These are phyloP conservation scores for Steatocranus sp. DNA, from an alignment of 2,797 vertebrate genomes.

Conservation along the genomic window DNA sequence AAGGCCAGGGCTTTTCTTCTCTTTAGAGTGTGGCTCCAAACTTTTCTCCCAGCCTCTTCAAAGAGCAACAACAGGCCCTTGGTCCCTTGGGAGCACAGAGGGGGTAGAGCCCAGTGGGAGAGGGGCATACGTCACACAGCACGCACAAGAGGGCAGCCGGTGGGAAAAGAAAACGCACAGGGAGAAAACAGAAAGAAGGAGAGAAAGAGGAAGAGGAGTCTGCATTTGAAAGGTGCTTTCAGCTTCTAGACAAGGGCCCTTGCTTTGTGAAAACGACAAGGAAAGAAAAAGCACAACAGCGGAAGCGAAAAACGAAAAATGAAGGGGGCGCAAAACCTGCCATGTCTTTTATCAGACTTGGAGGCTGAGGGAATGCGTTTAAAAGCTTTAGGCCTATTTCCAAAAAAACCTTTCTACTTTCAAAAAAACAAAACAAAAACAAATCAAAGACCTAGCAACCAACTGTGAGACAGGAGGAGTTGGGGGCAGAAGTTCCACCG, in stretches of 20 bases:
- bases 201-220: slow-evolving; percentile 65
- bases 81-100: slow-evolving; percentile 69
- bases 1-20: slow-evolving; percentile 73
- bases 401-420: slow-evolving; percentile 42
- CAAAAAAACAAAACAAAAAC: slow-evolving; percentile 1
- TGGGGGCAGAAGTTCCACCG: slow-evolving; percentile 29
- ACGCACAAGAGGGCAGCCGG: slow-evolving; percentile 66
- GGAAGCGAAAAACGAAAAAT: slow-evolving; percentile 25
- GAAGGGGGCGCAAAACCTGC: slow-evolving; percentile 37
- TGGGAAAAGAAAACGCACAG: slow-evolving; percentile 59
- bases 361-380: slow-evolving; percentile 51
- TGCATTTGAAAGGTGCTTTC: slow-evolving; percentile 70
- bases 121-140: slow-evolving; percentile 65
- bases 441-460: slow-evolving; percentile 43
- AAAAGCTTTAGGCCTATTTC: slow-evolving; percentile 58
- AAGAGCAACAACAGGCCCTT: slow-evolving; percentile 75
- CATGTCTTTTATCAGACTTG: slow-evolving; percentile 57
- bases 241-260: slow-evolving; percentile 56
- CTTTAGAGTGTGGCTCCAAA: slow-evolving; percentile 73
- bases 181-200: slow-evolving; percentile 52
- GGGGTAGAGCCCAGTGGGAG: slow-evolving; percentile 66
- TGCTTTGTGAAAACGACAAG: slow-evolving; percentile 58
- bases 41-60: slow-evolving; percentile 74
- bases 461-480: slow-evolving; percentile 36
- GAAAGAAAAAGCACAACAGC: slow-evolving; percentile 49